phyloP scores from a whole-genome alignment of 1,140 invertebrate species.

The Dinoponera quadriceps region DNA sequence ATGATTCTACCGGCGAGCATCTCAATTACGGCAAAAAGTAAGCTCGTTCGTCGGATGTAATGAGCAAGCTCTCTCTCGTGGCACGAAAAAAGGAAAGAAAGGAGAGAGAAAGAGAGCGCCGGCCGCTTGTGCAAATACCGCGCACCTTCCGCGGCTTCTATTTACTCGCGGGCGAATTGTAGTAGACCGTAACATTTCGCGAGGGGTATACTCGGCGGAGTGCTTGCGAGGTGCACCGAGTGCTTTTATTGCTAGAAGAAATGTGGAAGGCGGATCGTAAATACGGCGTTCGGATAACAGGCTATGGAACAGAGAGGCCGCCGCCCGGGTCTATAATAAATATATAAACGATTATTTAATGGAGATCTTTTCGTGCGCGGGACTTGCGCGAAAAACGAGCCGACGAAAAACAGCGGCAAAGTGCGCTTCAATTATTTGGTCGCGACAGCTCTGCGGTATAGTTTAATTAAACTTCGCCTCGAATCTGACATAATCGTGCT shows the following conservation, averaged over 20 bases:
- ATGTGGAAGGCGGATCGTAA: slow-evolving; percentile 64
- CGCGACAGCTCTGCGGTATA: background rate
- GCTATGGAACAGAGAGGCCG: slow-evolving; percentile 44
- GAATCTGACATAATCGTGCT: background rate
- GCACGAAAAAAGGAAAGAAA: slow-evolving; percentile 7
- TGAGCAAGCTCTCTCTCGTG: background rate
- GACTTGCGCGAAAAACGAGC: slow-evolving; percentile 13
- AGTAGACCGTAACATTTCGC: slow-evolving; percentile 49
- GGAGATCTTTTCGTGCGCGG: slow-evolving; percentile 22
- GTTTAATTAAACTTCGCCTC: background rate
- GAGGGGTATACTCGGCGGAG: slow-evolving; percentile 39
- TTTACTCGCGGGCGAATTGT: slow-evolving; percentile 52
- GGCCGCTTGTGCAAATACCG: slow-evolving; percentile 55
- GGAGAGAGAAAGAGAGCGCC: background rate
- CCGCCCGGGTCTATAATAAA: slow-evolving; percentile 57
- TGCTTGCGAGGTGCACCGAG: slow-evolving; percentile 37
- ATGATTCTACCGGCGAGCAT: background rate
- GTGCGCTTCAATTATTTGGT: slow-evolving; percentile 35
- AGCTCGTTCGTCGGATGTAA: slow-evolving; percentile 4
- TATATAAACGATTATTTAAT: slow-evolving; percentile 68
- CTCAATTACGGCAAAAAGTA: slow-evolving; percentile 24
- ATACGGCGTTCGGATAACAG: slow-evolving; percentile 63
- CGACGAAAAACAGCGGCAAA: slow-evolving; percentile 4
- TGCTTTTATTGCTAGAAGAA: slow-evolving; percentile 65
- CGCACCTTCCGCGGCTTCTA: slow-evolving; percentile 41